Conservation (phyloP, 1,140 invertebrate genomes). For the Nasonia giraulti region DNA sequence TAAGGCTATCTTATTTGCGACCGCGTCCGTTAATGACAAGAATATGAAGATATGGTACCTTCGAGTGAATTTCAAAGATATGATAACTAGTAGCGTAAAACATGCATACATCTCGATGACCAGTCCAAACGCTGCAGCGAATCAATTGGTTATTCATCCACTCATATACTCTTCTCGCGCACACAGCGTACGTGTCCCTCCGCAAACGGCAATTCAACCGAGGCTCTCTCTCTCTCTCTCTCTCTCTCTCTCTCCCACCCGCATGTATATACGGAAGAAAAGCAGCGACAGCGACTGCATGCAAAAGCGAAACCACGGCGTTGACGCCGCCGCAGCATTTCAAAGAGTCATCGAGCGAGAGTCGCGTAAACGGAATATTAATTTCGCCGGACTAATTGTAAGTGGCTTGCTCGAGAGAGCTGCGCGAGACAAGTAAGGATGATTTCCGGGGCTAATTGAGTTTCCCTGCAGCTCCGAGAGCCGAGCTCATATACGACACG, state of each 20-base stretch:
- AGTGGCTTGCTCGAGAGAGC: neutral
- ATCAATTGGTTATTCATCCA: neutral
- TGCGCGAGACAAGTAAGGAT: neutral
- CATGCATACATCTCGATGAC: too few species aligned
- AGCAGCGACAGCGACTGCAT: neutral
- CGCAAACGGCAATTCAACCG: neutral
- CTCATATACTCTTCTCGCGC: neutral
- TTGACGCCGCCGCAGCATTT: conserved; percentile 1
- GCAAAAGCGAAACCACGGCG: neutral
- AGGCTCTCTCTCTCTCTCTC: too few species aligned
- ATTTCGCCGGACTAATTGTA: conserved; percentile 1
- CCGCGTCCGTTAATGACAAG: too few species aligned
- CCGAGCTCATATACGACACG: too few species aligned
- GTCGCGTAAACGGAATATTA: conserved; percentile 12
- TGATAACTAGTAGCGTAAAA: too few species aligned
- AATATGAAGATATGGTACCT: too few species aligned
- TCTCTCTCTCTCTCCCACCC: too few species aligned
- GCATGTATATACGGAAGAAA: neutral
- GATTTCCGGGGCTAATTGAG: neutral
- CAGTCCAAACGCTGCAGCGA: neutral
- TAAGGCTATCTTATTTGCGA: too few species aligned
- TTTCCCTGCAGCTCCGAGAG: neutral
- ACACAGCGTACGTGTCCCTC: neutral
- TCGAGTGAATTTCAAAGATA: too few species aligned
- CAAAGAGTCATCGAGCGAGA: conserved; percentile 10